These are phyloP conservation scores for Galaxias olidus DNA, from an alignment of 2,797 vertebrate species.

Conservation along the genomic window DNA sequence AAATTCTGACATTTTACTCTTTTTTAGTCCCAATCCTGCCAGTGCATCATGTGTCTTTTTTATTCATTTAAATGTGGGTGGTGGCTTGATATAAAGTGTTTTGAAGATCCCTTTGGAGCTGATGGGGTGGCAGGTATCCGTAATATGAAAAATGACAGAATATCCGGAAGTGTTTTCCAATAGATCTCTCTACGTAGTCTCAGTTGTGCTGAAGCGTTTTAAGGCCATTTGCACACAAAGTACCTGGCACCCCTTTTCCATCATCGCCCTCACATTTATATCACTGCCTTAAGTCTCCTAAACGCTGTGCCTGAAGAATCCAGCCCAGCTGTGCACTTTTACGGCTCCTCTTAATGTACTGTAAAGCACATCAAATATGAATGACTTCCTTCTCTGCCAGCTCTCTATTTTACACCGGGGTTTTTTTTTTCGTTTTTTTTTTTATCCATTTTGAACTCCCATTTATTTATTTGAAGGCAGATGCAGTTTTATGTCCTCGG, in stretches of 20 bases:
- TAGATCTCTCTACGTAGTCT: conserved; percentile 26
- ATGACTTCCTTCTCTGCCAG: conserved; percentile 67
- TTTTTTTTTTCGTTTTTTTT: conserved; percentile 47
- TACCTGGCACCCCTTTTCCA: conserved; percentile 55
- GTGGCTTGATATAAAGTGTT: conserved; percentile 46
- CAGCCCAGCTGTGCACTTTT: conserved; percentile 73
- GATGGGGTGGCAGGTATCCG: conserved; percentile 10
- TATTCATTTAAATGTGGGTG: conserved; percentile 32
- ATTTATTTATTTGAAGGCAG: conserved; percentile 80
- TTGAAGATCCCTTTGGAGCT: conserved; percentile 28
- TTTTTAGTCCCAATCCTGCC: conserved; percentile 4
- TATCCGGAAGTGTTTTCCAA: conserved; percentile 42
- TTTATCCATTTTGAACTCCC: conserved; percentile 66
- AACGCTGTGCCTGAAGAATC: conserved; percentile 64
- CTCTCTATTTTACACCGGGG: conserved; percentile 61
- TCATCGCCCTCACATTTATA: conserved; percentile 65
- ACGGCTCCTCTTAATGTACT: conserved; percentile 75
- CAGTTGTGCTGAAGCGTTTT: conserved; percentile 28
- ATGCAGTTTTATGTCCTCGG: conserved; percentile 77
- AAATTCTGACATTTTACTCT: conserved; percentile 24
- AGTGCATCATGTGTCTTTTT: conserved; percentile 33
- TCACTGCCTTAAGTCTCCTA: conserved; percentile 67
- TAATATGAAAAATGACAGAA: conserved; percentile 36
- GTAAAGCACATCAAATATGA: conserved; percentile 79
- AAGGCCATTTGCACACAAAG: conserved; percentile 43